Percentiles rank a stretch among this genome's conserved stretches.
Conservation (phyloP, 2,113 vertebrate species). For the Crotalus helleri region DNA sequence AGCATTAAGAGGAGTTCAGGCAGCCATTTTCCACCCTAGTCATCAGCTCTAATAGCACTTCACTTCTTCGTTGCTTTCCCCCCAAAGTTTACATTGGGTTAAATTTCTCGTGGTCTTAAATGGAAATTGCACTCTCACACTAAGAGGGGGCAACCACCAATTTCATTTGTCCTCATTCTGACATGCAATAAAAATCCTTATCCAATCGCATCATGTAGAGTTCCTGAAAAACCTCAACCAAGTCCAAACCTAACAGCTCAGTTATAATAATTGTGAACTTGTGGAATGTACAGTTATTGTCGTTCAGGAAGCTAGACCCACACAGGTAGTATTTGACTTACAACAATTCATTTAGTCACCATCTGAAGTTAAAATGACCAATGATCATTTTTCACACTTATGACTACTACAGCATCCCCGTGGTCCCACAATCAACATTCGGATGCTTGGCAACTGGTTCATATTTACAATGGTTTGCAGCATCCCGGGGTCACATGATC, state of each 20-base stretch:
- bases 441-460: neutral
- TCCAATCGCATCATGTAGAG: neutral
- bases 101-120: neutral
- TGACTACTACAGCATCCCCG: neutral
- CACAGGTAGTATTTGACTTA: neutral
- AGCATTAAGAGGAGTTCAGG: neutral
- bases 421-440: neutral
- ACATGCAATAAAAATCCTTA: neutral
- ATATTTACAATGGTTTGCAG: too few species aligned
- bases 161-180: neutral
- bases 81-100: neutral
- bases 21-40: neutral
- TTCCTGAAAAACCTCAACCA: neutral
- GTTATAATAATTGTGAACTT: neutral
- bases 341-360: neutral
- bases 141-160: neutral
- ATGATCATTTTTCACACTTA: neutral
- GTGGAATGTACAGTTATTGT: neutral
- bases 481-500: too few species aligned
- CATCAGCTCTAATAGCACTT: neutral
- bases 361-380: neutral
- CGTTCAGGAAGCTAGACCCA: neutral
- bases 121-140: neutral
- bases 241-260: neutral
- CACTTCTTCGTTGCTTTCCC: neutral